Base-by-base conservation (phyloP, 2,797 vertebrate species). In the Graptemys geographica region DNA sequence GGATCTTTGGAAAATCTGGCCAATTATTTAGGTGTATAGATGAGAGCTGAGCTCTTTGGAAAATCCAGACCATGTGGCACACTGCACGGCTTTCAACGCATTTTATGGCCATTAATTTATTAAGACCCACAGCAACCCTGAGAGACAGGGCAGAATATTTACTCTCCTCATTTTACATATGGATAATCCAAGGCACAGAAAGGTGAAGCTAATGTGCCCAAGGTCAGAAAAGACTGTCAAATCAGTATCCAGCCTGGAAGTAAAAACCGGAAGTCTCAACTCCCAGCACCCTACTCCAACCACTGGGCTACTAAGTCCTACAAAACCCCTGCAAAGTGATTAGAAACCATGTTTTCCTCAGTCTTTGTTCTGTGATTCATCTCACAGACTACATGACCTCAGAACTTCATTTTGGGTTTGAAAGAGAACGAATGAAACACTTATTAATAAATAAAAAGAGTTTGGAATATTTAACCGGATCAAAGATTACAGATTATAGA, bases 391-490 rank as follows among this genome's bases (percentile, higher is more conserved):
- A 90, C 49, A 28, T 90, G 90, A 92, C 93, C 94, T 18, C 56
- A 86, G 47, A 93, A 86, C 79, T 41, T 92, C 94, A 95, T 95
- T 90, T 83, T 88, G 59, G 79, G 89, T 96, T 96, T 91, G 95
- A 95, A 96, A 95, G 69, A 96, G 95, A 83, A 16, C 83, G 89
- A 94, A 96, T 97, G 90, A 97, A 98, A 98, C 90, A 95, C 96
- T 96, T 97, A 98, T 97, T 98, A 98, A 97, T 96, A 93, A 96
- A 96, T 97, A 97, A 97, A 90, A 96, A 92, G 94, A 94, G 89
- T 95, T 97, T 97, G 93, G 97, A 97, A 98, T 97, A 98, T 97
- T 98, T 98, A 98, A 95, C 86, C 90, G 95, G 92, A 97, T 93
- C 94, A 98, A 97, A 97, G 95, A 97, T 97, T 90, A 97, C 98